phyloP scores from a whole-genome alignment of 2,113 vertebrate species.

The Rhadina sibilatrix region DNA sequence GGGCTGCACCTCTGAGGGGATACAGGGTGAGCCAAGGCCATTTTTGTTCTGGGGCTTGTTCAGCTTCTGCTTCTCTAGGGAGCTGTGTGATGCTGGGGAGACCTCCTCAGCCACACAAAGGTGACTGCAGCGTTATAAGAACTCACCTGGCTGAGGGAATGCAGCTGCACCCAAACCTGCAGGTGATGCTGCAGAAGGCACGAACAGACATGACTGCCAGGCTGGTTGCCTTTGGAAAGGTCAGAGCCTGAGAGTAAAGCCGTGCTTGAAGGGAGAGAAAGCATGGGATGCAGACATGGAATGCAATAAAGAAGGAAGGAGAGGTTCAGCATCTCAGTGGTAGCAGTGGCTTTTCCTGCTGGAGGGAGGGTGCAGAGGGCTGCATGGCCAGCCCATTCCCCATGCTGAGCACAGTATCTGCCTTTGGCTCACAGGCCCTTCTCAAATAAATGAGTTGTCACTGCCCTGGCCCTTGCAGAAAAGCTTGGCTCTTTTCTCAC shows the following conservation, averaged over 20 bases:
- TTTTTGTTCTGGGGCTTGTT: background rate
- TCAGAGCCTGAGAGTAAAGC: background rate
- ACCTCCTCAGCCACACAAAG: background rate
- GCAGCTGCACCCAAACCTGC: background rate
- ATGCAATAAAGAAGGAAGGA: background rate
- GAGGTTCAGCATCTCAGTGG: background rate
- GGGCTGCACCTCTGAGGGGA: fast-evolving
- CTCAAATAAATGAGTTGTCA: background rate
- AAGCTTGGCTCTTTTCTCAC: background rate
- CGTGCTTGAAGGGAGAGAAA: background rate
- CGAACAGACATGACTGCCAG: fast-evolving
- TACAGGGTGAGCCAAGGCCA: fast-evolving
- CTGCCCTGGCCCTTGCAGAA: background rate
- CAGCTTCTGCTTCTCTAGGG: background rate
- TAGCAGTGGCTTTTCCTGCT: background rate
- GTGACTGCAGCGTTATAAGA: background rate
- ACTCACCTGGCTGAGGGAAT: background rate
- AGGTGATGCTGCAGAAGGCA: background rate
- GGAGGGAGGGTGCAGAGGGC: background rate
- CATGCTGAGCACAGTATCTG: background rate
- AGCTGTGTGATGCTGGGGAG: fast-evolving
- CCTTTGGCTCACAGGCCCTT: background rate
- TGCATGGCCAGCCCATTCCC: background rate
- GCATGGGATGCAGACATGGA: fast-evolving
- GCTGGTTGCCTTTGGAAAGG: fast-evolving